A percentile compares a stretch with the other conserved stretches of the same genome.
phyloP scores from a whole-genome alignment of 2,888 invertebrate genomes.

The Brenthis hecate region DNA sequence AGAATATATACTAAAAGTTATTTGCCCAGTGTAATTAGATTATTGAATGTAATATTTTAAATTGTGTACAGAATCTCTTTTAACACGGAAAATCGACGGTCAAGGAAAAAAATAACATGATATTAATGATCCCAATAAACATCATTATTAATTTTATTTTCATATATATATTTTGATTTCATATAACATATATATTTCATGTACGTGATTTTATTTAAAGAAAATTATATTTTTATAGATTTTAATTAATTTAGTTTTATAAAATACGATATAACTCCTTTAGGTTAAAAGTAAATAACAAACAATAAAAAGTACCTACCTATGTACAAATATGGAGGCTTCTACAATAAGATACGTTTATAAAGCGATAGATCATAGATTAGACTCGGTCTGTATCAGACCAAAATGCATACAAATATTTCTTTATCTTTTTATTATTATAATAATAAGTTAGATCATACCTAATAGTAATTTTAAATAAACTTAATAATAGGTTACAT shows the following conservation, averaged over 20 bases:
- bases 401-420: constrained; percentile 39
- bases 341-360: constrained; percentile 31
- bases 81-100: constrained; percentile 11
- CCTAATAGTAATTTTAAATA: constrained; percentile 26
- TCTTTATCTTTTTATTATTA: constrained; percentile 15
- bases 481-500: constrained; percentile 24
- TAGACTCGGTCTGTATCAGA: constrained; percentile 76
- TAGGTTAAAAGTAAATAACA: constrained; percentile 10
- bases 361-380: constrained; percentile 26
- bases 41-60: background rate
- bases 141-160: background rate
- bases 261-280: constrained; percentile 10
- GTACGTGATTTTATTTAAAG: background rate
- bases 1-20: no score
- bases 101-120: background rate
- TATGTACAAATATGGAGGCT: constrained; percentile 61
- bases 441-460: constrained; percentile 6
- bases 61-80: constrained; percentile 18
- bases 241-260: background rate
- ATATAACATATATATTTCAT: no score
- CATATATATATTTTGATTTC: background rate
- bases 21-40: background rate
- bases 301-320: constrained; percentile 34
- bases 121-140: background rate
- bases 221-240: constrained; percentile 3